These are phyloP conservation scores for Drosophila engyochracea DNA, from an alignment of 2,888 invertebrate genomes.

Conservation along the genomic window DNA sequence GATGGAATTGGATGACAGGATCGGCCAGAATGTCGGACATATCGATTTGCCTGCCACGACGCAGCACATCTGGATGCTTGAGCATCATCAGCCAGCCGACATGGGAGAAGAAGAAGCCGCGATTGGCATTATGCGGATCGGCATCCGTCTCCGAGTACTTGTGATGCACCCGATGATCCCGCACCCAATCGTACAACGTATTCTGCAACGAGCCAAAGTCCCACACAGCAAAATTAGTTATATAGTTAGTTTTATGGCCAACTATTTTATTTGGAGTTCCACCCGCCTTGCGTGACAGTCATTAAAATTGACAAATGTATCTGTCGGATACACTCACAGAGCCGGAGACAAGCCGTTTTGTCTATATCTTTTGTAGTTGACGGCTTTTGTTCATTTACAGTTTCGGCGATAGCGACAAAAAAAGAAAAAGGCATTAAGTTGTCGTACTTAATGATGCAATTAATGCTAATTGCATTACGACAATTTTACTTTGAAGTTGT, in stretches of 20 bases:
- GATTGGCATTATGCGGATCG: constrained; percentile 92
- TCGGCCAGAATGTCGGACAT: constrained; percentile 92
- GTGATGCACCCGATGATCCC: constrained; percentile 92
- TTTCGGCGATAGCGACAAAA: constrained; percentile 36
- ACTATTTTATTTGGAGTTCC: neutral
- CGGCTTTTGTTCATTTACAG: constrained; percentile 45
- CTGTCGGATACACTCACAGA: constrained; percentile 45
- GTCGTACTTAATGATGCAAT: constrained; percentile 77
- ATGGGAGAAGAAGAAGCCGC: constrained; percentile 97
- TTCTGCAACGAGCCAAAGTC: constrained; percentile 87
- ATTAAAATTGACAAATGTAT: constrained; percentile 72
- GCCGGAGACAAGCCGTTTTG: constrained; percentile 15
- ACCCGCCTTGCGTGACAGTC: constrained; percentile 33
- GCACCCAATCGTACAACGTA: constrained; percentile 94
- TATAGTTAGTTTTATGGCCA: neutral
- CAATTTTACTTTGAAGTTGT: constrained; percentile 29
- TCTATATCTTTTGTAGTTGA: constrained; percentile 11
- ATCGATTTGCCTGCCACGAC: constrained; percentile 92
- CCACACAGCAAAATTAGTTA: neutral
- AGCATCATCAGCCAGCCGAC: constrained; percentile 96
- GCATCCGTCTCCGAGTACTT: constrained; percentile 93
- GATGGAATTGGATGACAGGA: constrained; percentile 92
- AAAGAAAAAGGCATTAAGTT: constrained; percentile 63
- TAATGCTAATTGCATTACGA: constrained; percentile 72
- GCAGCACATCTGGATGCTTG: constrained; percentile 94